A percentile compares a stretch with the other conserved stretches of the same genome.
Evolutionary conservation across 1,140 invertebrate genomes (phyloP).

Genomic region (Heliothis virescens): DNA sequence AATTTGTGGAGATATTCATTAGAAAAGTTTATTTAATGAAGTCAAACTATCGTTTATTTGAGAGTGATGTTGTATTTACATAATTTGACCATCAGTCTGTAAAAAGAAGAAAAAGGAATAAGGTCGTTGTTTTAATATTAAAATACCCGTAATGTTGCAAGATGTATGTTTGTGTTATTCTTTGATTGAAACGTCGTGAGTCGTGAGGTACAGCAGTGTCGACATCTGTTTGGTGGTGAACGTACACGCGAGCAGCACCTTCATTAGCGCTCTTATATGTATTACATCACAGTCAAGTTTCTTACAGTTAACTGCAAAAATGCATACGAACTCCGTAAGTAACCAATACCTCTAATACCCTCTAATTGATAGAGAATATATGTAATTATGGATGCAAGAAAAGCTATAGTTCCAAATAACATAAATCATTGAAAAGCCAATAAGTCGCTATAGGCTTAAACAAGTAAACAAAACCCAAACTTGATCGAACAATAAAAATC

Average conservation of each 20-base stretch:
- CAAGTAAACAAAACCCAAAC: neutral
- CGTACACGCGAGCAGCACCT: neutral
- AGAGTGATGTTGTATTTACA: too few species aligned
- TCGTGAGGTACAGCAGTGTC: neutral
- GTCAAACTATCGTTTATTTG: too few species aligned
- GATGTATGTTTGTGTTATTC: neutral
- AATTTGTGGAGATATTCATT: too few species aligned
- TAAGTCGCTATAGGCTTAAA: too few species aligned
- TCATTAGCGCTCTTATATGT: slow-evolving; percentile 19
- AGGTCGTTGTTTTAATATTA: too few species aligned
- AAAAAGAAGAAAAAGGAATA: too few species aligned
- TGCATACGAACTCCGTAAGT: neutral
- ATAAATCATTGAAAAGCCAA: neutral
- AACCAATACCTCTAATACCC: neutral
- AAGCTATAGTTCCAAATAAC: neutral
- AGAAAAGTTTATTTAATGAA: too few species aligned
- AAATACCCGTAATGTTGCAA: neutral
- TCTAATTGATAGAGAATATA: neutral
- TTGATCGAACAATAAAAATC: neutral
- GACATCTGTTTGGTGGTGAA: slow-evolving; percentile 8
- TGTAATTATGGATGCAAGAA: neutral
- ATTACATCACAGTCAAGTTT: neutral
- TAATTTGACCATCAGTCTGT: too few species aligned
- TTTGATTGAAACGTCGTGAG: slow-evolving; percentile 10
- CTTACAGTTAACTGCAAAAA: neutral